Evolutionary conservation across 2,888 invertebrate species (phyloP).

Genomic region (Anticlea derivata): DNA sequence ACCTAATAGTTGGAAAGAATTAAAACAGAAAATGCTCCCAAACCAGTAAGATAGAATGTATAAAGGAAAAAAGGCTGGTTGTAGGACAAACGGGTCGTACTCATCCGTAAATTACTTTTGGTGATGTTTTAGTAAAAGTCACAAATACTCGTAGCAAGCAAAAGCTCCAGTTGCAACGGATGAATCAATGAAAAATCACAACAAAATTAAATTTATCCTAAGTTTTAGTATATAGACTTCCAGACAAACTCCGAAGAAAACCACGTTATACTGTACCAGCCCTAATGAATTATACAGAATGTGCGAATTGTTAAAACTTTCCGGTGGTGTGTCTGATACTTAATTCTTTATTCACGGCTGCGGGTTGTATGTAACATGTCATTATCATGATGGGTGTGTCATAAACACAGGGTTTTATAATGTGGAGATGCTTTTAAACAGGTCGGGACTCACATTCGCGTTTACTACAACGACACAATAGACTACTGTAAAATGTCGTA

Average conservation of each 20-base stretch:
- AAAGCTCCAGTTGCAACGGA: no score
- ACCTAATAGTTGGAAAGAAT: no score
- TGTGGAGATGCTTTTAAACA: constrained; percentile 5
- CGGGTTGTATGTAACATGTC: constrained; percentile 12
- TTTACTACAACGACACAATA: background rate
- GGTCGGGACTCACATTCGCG: background rate
- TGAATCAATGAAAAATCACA: no score
- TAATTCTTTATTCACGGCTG: constrained; percentile 36
- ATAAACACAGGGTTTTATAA: constrained; percentile 11
- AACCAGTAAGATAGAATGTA: no score
- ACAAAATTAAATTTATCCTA: no score
- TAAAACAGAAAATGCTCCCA: no score
- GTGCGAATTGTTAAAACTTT: constrained; percentile 29
- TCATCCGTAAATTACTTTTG: no score
- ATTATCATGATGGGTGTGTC: constrained; percentile 10
- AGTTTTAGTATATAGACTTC: no score
- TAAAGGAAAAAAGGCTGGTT: no score
- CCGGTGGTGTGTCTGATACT: constrained; percentile 27
- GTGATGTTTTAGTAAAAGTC: no score
- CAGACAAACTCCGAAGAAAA: background rate
- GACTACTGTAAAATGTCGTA: background rate
- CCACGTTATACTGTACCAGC: background rate
- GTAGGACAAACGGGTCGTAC: no score
- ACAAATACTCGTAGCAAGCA: no score
- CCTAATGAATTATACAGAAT: constrained; percentile 10